A percentile compares a stretch with the other conserved stretches of the same genome.
phyloP scores from a whole-genome alignment of 2,888 invertebrate species.

The Macrosoma leucophasiata region DNA sequence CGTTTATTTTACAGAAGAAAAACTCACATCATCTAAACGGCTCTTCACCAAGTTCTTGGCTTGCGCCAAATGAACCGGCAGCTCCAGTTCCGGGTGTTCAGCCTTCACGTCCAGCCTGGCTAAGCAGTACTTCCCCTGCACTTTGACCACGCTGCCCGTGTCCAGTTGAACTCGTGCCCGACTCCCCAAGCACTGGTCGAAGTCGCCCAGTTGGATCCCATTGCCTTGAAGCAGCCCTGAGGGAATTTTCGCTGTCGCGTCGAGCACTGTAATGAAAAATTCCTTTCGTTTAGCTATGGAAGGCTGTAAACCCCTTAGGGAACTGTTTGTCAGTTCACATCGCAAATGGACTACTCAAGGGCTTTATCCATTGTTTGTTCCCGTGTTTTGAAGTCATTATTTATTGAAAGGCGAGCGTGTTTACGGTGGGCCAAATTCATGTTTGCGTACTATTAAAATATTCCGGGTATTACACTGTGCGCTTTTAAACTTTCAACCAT shows the following conservation, averaged over 20 bases:
- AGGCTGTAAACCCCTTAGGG: slow-evolving; percentile 35
- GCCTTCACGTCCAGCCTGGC: slow-evolving; percentile 79
- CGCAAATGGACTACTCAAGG: slow-evolving; percentile 14
- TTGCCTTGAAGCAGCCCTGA: slow-evolving; percentile 81
- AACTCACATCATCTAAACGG: slow-evolving; percentile 77
- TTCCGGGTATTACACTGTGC: too few relatives aligned
- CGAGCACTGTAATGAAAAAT: slow-evolving; percentile 78
- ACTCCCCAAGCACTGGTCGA: slow-evolving; percentile 79
- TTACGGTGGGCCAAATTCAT: too few relatives aligned
- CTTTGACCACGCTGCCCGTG: slow-evolving; percentile 74
- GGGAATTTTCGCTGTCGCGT: slow-evolving; percentile 82
- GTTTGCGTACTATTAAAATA: too few relatives aligned
- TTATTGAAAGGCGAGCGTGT: too few relatives aligned
- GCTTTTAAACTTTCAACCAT: too few relatives aligned
- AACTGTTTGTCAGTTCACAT: slow-evolving; percentile 27
- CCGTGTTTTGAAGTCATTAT: too few relatives aligned
- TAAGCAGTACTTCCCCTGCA: slow-evolving; percentile 82
- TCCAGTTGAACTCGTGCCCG: slow-evolving; percentile 77
- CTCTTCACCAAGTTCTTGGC: slow-evolving; percentile 79
- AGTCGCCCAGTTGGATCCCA: slow-evolving; percentile 82
- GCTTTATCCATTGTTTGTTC: slow-evolving; percentile 4
- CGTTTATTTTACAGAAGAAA: too few relatives aligned
- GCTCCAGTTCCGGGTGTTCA: slow-evolving; percentile 72
- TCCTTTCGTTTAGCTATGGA: slow-evolving; percentile 36
- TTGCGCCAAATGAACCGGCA: slow-evolving; percentile 79